Conservation (phyloP, 2,888 invertebrate genomes). For the Antheraea yamamai region DNA sequence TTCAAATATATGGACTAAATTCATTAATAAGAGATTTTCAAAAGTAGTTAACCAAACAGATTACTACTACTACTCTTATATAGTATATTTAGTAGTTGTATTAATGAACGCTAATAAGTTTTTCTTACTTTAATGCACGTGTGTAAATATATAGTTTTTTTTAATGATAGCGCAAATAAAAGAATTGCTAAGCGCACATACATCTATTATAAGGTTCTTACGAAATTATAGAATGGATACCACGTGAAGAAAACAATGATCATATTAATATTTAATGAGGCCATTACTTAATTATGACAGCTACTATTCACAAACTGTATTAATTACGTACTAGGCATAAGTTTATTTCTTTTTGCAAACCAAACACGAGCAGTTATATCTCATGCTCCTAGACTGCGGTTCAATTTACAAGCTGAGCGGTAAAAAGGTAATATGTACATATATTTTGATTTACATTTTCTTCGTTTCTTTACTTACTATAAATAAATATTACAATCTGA, state of each 20-base stretch:
- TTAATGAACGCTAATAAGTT: conserved; percentile 1
- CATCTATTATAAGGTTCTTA: conserved; percentile 7
- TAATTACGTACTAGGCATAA: conserved; percentile 57
- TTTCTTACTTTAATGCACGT: conserved; percentile 3
- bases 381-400: conserved; percentile 37
- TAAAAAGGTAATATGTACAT: neutral
- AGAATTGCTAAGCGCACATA: neutral
- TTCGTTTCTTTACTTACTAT: neutral
- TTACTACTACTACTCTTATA: neutral
- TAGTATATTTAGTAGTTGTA: conserved; percentile 19
- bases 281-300: conserved; percentile 56
- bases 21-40: neutral
- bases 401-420: neutral
- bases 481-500: neutral
- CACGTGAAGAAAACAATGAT: conserved; percentile 50
- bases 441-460: neutral
- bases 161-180: conserved; percentile 11
- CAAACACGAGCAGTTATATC: conserved; percentile 45
- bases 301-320: conserved; percentile 57
- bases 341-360: conserved; percentile 54
- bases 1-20: too few relatives aligned
- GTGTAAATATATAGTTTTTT: conserved; percentile 14
- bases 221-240: conserved; percentile 22
- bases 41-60: neutral
- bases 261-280: conserved; percentile 60